Conservation (phyloP, 1,140 invertebrate genomes). For the Pteromalus puparum region DNA sequence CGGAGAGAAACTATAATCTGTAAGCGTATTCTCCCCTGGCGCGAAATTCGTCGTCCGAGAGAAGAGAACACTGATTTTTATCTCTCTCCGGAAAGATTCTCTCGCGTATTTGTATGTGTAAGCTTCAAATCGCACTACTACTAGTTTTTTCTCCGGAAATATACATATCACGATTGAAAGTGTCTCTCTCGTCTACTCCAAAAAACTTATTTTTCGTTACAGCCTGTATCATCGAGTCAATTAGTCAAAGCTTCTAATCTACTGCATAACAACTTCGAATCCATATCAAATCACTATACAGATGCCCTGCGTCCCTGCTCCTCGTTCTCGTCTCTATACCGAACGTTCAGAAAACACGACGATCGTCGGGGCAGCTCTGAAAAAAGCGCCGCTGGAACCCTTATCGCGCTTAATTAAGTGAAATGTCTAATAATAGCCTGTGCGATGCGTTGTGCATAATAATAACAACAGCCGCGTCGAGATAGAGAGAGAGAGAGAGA, state of each 20-base stretch:
- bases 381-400: neutral
- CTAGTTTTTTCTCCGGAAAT: no score
- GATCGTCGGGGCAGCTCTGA: neutral
- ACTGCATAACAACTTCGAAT: neutral
- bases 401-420: constrained; percentile 27
- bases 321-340: no score
- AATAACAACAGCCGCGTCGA: neutral
- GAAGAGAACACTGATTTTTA: no score
- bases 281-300: no score
- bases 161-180: no score
- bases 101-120: no score
- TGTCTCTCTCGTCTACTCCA: no score
- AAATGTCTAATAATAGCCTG: constrained; percentile 9
- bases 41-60: neutral
- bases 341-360: neutral
- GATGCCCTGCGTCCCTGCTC: no score
- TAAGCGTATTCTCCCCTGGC: neutral
- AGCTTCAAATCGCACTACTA: no score
- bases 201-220: neutral
- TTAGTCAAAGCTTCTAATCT: neutral
- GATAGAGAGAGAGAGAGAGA: neutral
- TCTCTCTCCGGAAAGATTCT: no score
- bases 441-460: neutral
- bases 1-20: neutral
- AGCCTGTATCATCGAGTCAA: neutral